Conservation (phyloP, 2,888 invertebrate genomes). For the Esperia sulphurella region DNA sequence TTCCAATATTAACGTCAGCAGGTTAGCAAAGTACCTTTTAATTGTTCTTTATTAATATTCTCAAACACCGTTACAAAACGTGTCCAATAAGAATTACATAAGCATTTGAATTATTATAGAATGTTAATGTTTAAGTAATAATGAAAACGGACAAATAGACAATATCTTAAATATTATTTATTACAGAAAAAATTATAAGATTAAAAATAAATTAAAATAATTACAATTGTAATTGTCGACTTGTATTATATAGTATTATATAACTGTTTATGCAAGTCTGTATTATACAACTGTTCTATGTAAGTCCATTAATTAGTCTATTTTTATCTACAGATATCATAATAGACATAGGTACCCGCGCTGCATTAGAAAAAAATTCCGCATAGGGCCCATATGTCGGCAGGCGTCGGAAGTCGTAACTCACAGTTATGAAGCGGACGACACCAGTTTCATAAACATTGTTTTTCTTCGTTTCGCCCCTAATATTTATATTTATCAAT, state of each 20-base stretch:
- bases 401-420: constrained; percentile 78
- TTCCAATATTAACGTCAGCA: not conserved
- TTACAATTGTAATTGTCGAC: no score
- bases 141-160: no score
- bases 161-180: no score
- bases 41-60: not conserved
- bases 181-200: no score
- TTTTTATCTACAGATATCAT: constrained; percentile 40
- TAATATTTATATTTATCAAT: constrained; percentile 80
- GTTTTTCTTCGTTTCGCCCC: constrained; percentile 79
- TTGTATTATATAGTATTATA: no score
- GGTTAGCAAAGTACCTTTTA: not conserved
- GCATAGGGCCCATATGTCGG: constrained; percentile 65
- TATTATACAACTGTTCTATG: no score
- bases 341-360: constrained; percentile 14
- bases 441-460: constrained; percentile 80
- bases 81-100: no score
- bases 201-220: no score
- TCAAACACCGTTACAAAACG: no score
- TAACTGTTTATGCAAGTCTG: no score
- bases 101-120: no score
- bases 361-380: constrained; percentile 58
- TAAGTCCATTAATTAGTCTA: constrained; percentile 30
- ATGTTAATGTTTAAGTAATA: no score
- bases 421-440: constrained; percentile 78